phyloP scores from a whole-genome alignment of 1,140 invertebrate species.

The Trichogramma pretiosum region DNA sequence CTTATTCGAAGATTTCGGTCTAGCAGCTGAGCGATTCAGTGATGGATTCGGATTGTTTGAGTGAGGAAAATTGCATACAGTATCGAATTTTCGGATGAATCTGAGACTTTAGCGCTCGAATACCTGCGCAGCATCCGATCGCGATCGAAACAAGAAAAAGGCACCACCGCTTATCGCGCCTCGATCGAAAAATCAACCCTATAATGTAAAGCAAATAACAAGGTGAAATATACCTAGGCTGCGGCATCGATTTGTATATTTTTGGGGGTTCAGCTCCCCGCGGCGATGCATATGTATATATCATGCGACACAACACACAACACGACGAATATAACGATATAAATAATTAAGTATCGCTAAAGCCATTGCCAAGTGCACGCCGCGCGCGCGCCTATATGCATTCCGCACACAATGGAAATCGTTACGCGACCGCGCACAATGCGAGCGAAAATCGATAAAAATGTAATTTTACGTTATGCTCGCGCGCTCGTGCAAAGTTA shows the following conservation, averaged over 20 bases:
- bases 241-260: neutral
- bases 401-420: neutral
- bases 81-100: too few relatives aligned
- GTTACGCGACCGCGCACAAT: too few relatives aligned
- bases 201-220: neutral
- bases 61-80: too few relatives aligned
- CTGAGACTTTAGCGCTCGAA: too few relatives aligned
- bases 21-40: too few relatives aligned
- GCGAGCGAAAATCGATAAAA: conserved; percentile 4
- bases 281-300: neutral
- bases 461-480: neutral
- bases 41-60: too few relatives aligned
- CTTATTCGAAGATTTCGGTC: too few relatives aligned
- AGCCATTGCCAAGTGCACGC: conserved; percentile 2
- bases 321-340: neutral
- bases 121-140: too few relatives aligned
- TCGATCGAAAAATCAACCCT: neutral
- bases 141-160: too few relatives aligned
- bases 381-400: neutral
- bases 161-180: too few relatives aligned
- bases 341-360: neutral
- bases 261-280: too few relatives aligned
- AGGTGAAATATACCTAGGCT: neutral
- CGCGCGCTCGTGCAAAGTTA: neutral
- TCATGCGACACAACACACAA: neutral